Evolutionary conservation across 2,888 invertebrate genomes (phyloP), one percentile per base, ranked within the genome.

Genomic region (Cheilosia impressa): DNA sequence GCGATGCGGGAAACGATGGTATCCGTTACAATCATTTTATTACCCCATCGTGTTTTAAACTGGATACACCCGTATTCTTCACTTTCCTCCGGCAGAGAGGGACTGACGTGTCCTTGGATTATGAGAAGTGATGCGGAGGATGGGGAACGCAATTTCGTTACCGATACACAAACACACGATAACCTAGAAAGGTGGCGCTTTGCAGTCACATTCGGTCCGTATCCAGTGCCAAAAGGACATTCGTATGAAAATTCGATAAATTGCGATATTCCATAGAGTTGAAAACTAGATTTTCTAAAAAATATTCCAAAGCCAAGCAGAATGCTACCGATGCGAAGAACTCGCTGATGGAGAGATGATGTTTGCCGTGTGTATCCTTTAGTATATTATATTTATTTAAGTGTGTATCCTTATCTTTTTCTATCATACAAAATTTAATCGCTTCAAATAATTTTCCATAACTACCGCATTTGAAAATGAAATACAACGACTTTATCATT

Each of bases 211-310:
- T 69, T 65, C 47, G 31, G 43, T 76, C n/a, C 58, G 66, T 47
- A 43, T 53, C 50, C 31, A 22, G 19, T 66, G 65, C 41, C 81
- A 65, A 80, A 85, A 85, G 80, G 76, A 85, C 76, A 81, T 85
- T 81, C 76, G 68, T 85, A 76, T 87, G 87, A 85, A 85, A 81
- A 87, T 88, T 87, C 79, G 80, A 87, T 88, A 88, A 87, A 88
- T 88, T 88, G 88, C 88, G 87, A 88, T 90, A 90, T 90, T 89
- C 89, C 88, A 71, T 88, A 89, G 88, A 88, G 88, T 90, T 89
- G 90, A 90, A 91, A 91, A 90, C 90, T 90, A 90, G 90, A 89
- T 91, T 89, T 88, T 85, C 87, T 80, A 77, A 87, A 71, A 38
- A 71, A 76, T 72, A 68, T 72, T 81, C 72, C 50, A 80, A 85